These are phyloP conservation scores for Drosophila kanekoi DNA, from an alignment of 2,888 invertebrate genomes.

Conservation along the genomic window DNA sequence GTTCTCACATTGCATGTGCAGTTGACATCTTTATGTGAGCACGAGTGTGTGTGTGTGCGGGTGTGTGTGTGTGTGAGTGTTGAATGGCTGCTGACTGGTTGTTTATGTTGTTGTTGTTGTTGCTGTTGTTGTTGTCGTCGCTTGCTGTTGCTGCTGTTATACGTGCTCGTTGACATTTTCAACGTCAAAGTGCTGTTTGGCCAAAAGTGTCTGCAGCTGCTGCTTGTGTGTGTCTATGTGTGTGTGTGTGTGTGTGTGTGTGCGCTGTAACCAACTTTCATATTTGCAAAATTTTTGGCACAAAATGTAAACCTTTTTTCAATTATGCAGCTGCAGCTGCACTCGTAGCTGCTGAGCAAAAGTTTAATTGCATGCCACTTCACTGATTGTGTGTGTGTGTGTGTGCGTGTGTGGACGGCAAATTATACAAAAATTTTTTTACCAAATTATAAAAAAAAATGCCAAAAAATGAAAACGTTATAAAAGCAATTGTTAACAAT, in stretches of 20 bases:
- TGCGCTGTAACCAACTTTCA: constrained; percentile 42
- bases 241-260: not conserved
- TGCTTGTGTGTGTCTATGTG: constrained; percentile 1
- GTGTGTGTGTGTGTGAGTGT: constrained; percentile 10
- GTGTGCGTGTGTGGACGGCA: constrained; percentile 2
- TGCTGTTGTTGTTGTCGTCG: constrained; percentile 35
- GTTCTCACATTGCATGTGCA: constrained; percentile 69
- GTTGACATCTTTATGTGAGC: constrained; percentile 74
- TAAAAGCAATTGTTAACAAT: constrained; percentile 59
- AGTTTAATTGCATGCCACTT: constrained; percentile 60
- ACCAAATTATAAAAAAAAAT: constrained; percentile 15
- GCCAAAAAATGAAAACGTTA: constrained; percentile 14
- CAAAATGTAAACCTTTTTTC: constrained; percentile 45
- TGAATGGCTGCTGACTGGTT: constrained; percentile 36
- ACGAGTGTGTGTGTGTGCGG: constrained; percentile 11
- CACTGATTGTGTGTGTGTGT: constrained; percentile 1
- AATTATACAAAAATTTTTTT: constrained; percentile 15
- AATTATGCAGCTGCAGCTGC: constrained; percentile 50
- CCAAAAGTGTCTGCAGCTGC: constrained; percentile 59
- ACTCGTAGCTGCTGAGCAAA: constrained; percentile 41
- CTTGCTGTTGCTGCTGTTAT: constrained; percentile 18
- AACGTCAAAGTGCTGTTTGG: constrained; percentile 61
- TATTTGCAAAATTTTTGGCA: constrained; percentile 53
- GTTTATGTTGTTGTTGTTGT: constrained; percentile 28
- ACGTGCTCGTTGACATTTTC: constrained; percentile 68